Evolutionary conservation across 2,113 vertebrate species (phyloP), one percentile per base, ranked within the genome.

Genomic region (Centrocercus urophasianus): DNA sequence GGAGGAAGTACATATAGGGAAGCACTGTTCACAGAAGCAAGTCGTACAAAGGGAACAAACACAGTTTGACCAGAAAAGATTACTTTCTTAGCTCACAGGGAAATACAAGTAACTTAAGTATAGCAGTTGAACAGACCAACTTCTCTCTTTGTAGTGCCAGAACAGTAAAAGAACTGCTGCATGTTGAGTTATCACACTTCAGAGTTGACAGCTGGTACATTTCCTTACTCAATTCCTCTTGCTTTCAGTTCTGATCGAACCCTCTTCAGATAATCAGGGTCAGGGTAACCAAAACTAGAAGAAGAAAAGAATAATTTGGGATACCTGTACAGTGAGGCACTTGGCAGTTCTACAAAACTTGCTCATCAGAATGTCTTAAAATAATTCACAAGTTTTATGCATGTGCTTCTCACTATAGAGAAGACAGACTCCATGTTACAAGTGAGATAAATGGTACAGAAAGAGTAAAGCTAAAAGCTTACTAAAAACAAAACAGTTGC

Each of bases 241-340:
- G 95, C 96, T 95, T 98, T 98, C 93, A 98, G 83, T 92, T 98
- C 98, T 28, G 80, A 86, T 61, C 97, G 96, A 76, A 98, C 97
- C 0, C 98, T 97, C 50, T 86, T 66, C 95, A 98, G 96, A 60
- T 98, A 98, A 60, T 30, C 0, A 71, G 95, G 54, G 96, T 98
- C 98, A 10, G 98, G 98, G 56, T 98, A 98, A 47, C 98, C 98
- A 84, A 82, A 98, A 0, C 98, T 98, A 92, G n/a, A 32, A 96
- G n/a, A 83, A 92, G 34, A 90, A 83, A 86, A 94, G 2, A 88
- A 63, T 70, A 71, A 15, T 83, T 94, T 30, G 42, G 66, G n/a
- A 7, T 75, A 48, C 60, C 87, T 92, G 48, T 45, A 66, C 36
- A 85, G 34, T 7, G 28, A 88, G 92, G 25, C 32, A 64, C 20